phyloP scores from a whole-genome alignment of 2,113 vertebrate species.

The Monopterus albus region DNA sequence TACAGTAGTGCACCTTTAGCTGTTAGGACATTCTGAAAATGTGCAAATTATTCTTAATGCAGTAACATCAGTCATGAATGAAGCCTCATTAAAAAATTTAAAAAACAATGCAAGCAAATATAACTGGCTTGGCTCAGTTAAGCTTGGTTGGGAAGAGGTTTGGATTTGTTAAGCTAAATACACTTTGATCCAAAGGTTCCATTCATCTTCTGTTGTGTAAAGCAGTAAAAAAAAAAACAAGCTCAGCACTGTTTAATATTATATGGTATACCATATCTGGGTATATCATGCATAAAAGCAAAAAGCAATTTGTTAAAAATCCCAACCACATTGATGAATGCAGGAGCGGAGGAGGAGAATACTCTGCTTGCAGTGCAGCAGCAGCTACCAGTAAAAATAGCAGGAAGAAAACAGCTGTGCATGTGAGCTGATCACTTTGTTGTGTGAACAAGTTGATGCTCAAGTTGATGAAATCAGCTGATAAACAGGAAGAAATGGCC shows the following conservation, averaged over 20 bases:
- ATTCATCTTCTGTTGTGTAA: slow-evolving; percentile 23
- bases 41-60: not conserved
- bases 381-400: not conserved
- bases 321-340: not conserved
- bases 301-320: not conserved
- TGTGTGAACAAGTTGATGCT: not conserved
- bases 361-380: not conserved
- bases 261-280: not conserved
- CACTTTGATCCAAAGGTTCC: slow-evolving; percentile 27
- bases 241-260: not conserved
- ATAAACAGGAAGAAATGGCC: no score
- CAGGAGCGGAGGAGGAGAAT: not conserved
- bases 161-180: slow-evolving; percentile 22
- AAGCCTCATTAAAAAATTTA: slow-evolving; percentile 17
- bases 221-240: slow-evolving; percentile 26
- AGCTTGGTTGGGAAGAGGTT: slow-evolving; percentile 9
- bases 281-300: not conserved
- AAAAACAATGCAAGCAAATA: slow-evolving; percentile 13
- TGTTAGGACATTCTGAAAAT: not conserved
- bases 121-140: slow-evolving; percentile 9
- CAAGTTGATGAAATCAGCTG: no score
- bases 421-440: not conserved
- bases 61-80: not conserved
- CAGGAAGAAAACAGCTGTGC: not conserved
- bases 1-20: not conserved